Conservation (phyloP, 2,113 vertebrate genomes). For the Cyprichromis sp. region DNA sequence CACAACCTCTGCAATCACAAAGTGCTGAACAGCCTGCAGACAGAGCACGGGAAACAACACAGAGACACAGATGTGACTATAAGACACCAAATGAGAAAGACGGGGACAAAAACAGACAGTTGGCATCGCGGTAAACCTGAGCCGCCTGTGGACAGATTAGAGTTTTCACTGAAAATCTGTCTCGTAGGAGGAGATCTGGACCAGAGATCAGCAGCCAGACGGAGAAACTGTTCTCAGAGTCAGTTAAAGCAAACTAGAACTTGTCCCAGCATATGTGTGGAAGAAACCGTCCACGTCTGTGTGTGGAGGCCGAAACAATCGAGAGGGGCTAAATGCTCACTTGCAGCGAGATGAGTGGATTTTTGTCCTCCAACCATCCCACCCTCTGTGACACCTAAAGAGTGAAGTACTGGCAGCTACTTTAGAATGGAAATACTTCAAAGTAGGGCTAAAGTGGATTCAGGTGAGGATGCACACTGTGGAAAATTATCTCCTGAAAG, state of each 20-base stretch:
- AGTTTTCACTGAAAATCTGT: slow-evolving; percentile 29
- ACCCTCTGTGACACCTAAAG: background rate
- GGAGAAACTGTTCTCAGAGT: slow-evolving; percentile 22
- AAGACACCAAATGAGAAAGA: background rate
- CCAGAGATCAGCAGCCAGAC: slow-evolving; percentile 26
- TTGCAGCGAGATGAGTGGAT: background rate
- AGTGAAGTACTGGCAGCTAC: background rate
- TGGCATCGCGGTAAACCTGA: background rate
- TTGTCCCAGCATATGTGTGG: background rate
- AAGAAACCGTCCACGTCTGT: background rate
- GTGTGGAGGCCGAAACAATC: background rate
- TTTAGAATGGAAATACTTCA: background rate
- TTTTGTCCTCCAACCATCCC: background rate
- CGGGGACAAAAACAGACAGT: background rate
- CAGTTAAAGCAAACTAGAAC: slow-evolving; percentile 16
- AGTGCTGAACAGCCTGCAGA: background rate
- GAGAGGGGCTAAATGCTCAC: background rate
- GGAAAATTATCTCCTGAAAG: background rate
- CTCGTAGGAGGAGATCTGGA: slow-evolving; percentile 32
- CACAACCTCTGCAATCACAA: background rate
- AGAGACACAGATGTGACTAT: background rate
- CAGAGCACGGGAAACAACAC: background rate
- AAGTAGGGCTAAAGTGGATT: background rate
- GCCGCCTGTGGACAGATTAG: background rate
- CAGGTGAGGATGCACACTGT: background rate